Evolutionary conservation across 1,140 invertebrate genomes (phyloP), one percentile per base, ranked within the genome.

Genomic region (Bombus vancouverensis): DNA sequence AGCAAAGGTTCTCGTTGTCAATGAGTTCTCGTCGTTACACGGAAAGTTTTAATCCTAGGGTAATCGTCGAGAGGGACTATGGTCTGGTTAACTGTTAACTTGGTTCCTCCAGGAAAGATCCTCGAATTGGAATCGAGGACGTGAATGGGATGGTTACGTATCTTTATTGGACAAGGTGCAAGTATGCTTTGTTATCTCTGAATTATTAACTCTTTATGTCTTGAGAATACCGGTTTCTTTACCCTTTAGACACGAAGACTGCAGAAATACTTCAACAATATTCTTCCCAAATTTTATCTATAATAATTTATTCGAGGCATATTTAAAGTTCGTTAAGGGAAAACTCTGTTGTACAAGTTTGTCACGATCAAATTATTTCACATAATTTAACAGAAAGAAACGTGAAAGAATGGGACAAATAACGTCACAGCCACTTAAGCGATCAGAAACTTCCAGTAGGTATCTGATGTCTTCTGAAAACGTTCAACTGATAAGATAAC

Each of bases 401-500:
- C 59, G 28, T 0, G 28, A 12, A 13, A 12, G 3, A 62, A 13
- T 5, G 3, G 59, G 28, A 15, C 5, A 13, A 71, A 42, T 5
- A 70, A 70, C 12, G 22, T 13, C 10, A 13, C 18, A 22, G 0
- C 6, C 47, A 22, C 18, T 22, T 53, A 53, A 53, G 47, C 37
- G 22, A 12, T 12, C 12, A 15, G 28, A 32, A 76, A n/a, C n/a
- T 37, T 34, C 15, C 42, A 47, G 44, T n/a, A n/a, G 59, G 1
- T 37, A 57, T 39, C 42, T 2, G 25, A 47, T 32, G 37, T 25
- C 15, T 44, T 34, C 18, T 37, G 34, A 37, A 70, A 71, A 72
- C 57, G 47, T 53, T 53, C 22, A 42, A 4, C 80, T 22, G 82
- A 84, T 84, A 84, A 84, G 75, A 84, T 84, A 79, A 79, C 74